Evolutionary conservation across 2,888 invertebrate genomes (phyloP).

Genomic region (Noctua pronuba): DNA sequence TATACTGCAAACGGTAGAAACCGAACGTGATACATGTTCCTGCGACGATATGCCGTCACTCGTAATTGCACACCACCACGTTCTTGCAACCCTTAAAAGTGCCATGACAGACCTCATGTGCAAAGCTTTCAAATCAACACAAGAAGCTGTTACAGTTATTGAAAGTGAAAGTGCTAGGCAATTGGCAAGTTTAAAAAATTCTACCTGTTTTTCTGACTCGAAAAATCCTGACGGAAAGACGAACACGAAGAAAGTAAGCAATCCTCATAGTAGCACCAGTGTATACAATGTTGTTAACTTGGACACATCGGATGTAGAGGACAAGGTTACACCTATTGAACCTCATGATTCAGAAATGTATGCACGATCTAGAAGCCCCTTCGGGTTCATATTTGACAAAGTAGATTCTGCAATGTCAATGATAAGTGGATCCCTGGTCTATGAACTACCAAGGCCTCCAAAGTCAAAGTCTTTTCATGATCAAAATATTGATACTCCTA

Average conservation of each 20-base stretch:
- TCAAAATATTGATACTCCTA: conserved; percentile 66
- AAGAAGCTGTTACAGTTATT: conserved; percentile 73
- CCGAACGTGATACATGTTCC: not conserved
- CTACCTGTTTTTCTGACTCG: not conserved
- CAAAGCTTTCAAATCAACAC: conserved; percentile 73
- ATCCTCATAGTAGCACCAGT: conserved; percentile 1
- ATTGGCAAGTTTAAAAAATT: conserved; percentile 61
- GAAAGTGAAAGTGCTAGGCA: conserved; percentile 71
- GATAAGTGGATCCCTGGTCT: conserved; percentile 61
- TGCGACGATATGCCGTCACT: not conserved
- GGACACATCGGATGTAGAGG: not conserved
- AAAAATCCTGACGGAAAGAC: conserved; percentile 17
- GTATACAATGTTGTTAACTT: conserved; percentile 33
- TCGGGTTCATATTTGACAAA: conserved; percentile 46
- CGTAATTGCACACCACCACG: conserved; percentile 38
- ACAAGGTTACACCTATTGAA: not conserved
- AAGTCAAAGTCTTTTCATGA: conserved; percentile 54
- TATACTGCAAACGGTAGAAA: not conserved
- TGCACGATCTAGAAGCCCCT: not conserved
- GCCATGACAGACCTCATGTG: conserved; percentile 76
- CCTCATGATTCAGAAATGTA: not conserved
- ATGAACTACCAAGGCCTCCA: conserved; percentile 49
- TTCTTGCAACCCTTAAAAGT: conserved; percentile 71
- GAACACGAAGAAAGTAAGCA: conserved; percentile 21
- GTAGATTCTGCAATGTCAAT: conserved; percentile 69